Evolutionary conservation across 2,113 vertebrate species (phyloP), one percentile per base, ranked within the genome.

Genomic region (Campylorhamphus procurvoides): DNA sequence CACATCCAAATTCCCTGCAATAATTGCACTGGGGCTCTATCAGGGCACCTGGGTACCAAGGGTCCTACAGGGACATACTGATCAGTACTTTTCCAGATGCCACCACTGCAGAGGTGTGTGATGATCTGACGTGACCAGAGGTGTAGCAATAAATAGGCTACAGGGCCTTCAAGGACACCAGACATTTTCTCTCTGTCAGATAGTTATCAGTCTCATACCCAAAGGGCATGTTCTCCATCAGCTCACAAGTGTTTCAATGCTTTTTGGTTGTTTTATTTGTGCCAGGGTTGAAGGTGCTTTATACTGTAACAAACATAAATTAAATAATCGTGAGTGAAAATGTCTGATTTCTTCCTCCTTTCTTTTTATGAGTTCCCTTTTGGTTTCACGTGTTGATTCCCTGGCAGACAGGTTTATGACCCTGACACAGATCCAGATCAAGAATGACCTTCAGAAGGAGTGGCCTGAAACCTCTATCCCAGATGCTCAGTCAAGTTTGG

Each of bases 101-200:
- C 24, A 8, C 22, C 55, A 42, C 71, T 25, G 74, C 25, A 19
- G 50, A 27, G 82, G 10, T 5, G 78, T 62, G 67, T 52, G 63
- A 16, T 59, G 84, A 20, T 74, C 71, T 59, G 63, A 25, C 0
- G 0, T 83, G 63, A 83, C 81, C 0, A 0, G 3, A 64, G 80
- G 7, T 55, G 46, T 15, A 42, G 82, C 59, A 20, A 50, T 49
- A 60, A 64, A 58, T 20, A 87, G 74, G 53, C 62, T 72, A 16
- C 2, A 87, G 84, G 52, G 76, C 59, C 46, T 88, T 82, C 83
- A 42, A 89, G 94, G 95, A 93, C 78, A 88, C 33, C 37, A 88
- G 90, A 56, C 19, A 0, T 74, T 62, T 93, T 90, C 13, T 35
- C 10, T 28, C 33, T 62, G 46, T 35, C 33, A 72, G 63, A 55